A percentile compares a stretch with the other conserved stretches of the same genome.
Evolutionary conservation across 2,113 vertebrate species (phyloP).

Genomic region (Rutilus rutilus): DNA sequence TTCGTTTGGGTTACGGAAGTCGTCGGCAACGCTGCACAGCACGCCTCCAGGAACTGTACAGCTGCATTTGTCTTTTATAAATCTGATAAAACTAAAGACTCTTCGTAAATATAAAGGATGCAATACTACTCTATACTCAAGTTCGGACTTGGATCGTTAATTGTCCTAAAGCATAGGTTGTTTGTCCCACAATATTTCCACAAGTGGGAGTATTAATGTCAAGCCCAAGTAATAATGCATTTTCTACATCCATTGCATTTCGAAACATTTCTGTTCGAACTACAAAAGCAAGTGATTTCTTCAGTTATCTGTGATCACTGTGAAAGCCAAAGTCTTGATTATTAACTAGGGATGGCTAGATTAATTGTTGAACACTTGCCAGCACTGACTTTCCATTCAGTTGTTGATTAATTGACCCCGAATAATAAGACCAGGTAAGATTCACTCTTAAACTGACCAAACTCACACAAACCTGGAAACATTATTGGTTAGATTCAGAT

Average conservation of each 20-base stretch:
- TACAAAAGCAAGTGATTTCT: not conserved
- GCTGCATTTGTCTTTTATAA: too few species aligned
- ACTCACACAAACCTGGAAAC: not conserved
- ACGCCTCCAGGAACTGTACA: too few species aligned
- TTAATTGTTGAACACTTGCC: not conserved
- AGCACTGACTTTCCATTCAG: not conserved
- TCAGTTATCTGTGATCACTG: not conserved
- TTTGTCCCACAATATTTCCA: not conserved
- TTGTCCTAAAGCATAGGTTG: not conserved
- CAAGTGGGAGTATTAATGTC: not conserved
- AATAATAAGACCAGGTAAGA: not conserved
- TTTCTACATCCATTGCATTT: not conserved
- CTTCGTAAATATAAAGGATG: too few species aligned
- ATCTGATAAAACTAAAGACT: too few species aligned
- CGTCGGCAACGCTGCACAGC: too few species aligned
- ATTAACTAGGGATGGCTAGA: slow-evolving; percentile 21
- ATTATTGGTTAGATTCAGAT: not conserved
- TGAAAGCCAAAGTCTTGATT: not conserved
- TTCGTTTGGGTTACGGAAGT: too few species aligned
- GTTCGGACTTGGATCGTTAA: too few species aligned
- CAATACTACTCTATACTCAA: too few species aligned
- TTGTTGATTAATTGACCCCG: slow-evolving; percentile 15
- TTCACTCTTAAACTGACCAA: too few species aligned
- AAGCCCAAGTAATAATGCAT: not conserved
- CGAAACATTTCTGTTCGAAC: not conserved